Evolutionary conservation across 2,113 vertebrate genomes (phyloP).

Genomic region (Hemiprocne comata): DNA sequence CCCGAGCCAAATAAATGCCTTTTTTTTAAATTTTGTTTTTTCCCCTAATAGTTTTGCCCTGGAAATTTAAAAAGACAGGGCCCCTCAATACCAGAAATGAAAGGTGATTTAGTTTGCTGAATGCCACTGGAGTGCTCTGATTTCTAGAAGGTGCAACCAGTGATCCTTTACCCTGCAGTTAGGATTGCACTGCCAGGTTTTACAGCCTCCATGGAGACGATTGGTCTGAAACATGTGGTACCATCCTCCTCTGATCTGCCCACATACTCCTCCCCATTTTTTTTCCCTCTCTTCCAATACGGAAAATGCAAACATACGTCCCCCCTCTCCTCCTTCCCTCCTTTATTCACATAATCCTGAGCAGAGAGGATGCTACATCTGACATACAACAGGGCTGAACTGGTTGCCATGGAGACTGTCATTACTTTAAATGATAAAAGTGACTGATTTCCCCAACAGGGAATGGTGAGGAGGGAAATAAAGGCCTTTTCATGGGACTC

Average conservation of each 20-base stretch:
- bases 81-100: background rate
- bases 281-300: background rate
- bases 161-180: fast-evolving
- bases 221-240: constrained; percentile 59
- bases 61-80: background rate
- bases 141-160: background rate
- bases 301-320: background rate
- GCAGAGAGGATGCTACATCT: background rate
- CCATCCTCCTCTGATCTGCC: constrained; percentile 50
- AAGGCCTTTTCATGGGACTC: background rate
- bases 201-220: background rate
- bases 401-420: background rate
- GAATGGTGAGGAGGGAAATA: background rate
- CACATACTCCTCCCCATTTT: background rate
- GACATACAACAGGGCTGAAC: background rate
- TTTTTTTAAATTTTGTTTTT: background rate
- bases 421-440: background rate
- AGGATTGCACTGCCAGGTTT: background rate
- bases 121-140: background rate
- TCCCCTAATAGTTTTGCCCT: background rate
- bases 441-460: background rate
- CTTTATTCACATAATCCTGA: background rate
- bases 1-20: background rate
- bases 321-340: background rate
- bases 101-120: background rate